Evolutionary conservation across 2,113 vertebrate species (phyloP).

Genomic region (Nerophis lumbriciformis): DNA sequence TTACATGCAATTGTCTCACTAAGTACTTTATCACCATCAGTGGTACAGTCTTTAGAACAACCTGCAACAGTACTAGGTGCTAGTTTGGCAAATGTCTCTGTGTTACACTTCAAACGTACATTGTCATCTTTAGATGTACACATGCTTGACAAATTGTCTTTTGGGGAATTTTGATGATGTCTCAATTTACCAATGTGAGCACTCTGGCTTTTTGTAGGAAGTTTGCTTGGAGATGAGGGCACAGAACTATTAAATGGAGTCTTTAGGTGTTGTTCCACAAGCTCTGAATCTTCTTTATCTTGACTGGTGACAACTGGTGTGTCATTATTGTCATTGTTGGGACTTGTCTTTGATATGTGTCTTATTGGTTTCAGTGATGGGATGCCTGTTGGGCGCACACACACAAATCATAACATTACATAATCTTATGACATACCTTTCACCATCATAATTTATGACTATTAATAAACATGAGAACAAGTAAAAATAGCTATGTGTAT

Average conservation of each 20-base stretch:
- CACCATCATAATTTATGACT: too few species aligned
- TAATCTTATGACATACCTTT: too few species aligned
- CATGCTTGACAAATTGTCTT: conserved; percentile 9
- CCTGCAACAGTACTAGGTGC: not conserved
- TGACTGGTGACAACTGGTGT: conserved; percentile 27
- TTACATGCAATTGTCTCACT: not conserved
- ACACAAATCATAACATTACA: not conserved
- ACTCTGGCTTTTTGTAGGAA: conserved; percentile 43
- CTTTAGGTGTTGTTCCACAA: conserved; percentile 33
- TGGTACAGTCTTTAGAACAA: conserved; percentile 1
- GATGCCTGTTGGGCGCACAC: conserved; percentile 43
- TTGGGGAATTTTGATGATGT: conserved; percentile 13
- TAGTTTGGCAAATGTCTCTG: conserved; percentile 6
- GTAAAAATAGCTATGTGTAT: too few species aligned
- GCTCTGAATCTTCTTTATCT: conserved; percentile 30
- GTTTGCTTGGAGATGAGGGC: conserved; percentile 37
- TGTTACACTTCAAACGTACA: not conserved
- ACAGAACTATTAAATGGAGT: conserved; percentile 40
- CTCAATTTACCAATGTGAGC: conserved; percentile 37
- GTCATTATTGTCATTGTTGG: conserved; percentile 36
- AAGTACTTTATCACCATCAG: not conserved
- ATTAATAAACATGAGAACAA: too few species aligned
- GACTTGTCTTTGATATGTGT: conserved; percentile 37
- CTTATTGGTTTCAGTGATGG: conserved; percentile 23
- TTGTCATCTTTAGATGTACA: conserved; percentile 10